Conservation (phyloP, 2,888 invertebrate genomes). For the Cryptocephalus primarius region DNA sequence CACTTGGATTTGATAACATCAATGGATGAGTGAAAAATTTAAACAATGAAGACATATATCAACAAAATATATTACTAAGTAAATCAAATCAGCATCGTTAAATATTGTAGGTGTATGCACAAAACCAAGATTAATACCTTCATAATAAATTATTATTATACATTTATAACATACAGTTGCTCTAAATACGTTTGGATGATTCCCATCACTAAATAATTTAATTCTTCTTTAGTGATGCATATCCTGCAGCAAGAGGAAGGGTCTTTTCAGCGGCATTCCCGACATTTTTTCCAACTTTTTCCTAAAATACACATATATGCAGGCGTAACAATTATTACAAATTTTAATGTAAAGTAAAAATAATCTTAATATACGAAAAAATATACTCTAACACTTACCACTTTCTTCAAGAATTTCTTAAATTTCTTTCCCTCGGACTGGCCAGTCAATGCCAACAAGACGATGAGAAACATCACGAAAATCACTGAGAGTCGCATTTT, state of each 20-base stretch:
- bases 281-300: slow-evolving; percentile 10
- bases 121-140: too few species aligned
- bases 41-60: too few species aligned
- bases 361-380: not conserved
- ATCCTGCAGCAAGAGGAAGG: slow-evolving; percentile 8
- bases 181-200: too few species aligned
- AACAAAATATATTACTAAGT: too few species aligned
- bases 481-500: slow-evolving; percentile 6
- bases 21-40: too few species aligned
- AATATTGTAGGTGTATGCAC: too few species aligned
- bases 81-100: too few species aligned
- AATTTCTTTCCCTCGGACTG: slow-evolving; percentile 5
- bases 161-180: too few species aligned
- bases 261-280: slow-evolving; percentile 10
- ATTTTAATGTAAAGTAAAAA: not conserved
- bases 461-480: slow-evolving; percentile 1
- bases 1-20: too few species aligned
- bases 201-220: too few species aligned
- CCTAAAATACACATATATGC: slow-evolving; percentile 5
- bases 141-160: too few species aligned
- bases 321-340: too few species aligned
- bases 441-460: slow-evolving; percentile 2
- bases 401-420: slow-evolving; percentile 5
- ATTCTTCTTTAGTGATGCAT: slow-evolving; percentile 1
- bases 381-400: slow-evolving; percentile 5